Conservation (phyloP, 1,140 invertebrate species). For the Papilio glaucus region DNA sequence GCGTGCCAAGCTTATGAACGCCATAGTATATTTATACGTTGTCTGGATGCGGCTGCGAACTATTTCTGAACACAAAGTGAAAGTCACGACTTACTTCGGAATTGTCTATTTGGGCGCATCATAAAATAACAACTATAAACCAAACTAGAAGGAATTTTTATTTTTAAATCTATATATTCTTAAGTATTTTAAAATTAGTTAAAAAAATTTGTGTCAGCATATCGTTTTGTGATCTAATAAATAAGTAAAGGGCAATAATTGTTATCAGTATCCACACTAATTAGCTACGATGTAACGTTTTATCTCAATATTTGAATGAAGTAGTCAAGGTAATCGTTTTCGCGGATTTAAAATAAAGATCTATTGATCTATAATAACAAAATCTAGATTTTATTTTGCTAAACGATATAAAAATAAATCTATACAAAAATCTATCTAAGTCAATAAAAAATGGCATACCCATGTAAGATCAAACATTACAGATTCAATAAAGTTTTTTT, state of each 20-base stretch:
- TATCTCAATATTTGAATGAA: too few species aligned
- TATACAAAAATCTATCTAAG: not conserved
- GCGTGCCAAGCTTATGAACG: constrained; percentile 49
- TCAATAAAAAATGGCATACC: not conserved
- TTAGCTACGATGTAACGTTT: too few species aligned
- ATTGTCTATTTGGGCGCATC: constrained; percentile 29
- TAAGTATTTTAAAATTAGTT: not conserved
- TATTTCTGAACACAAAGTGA: constrained; percentile 51
- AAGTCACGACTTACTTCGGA: constrained; percentile 40
- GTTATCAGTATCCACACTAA: too few species aligned
- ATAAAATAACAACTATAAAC: not conserved
- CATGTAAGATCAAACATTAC: not conserved
- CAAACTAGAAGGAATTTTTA: not conserved
- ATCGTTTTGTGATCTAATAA: too few species aligned
- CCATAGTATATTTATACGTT: constrained; percentile 52
- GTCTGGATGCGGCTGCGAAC: constrained; percentile 51
- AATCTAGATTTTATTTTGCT: too few species aligned
- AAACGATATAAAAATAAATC: not conserved
- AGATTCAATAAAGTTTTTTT: constrained; percentile 4
- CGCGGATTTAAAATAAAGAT: too few species aligned
- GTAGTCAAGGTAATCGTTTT: too few species aligned
- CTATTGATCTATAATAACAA: not conserved
- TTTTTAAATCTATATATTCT: not conserved
- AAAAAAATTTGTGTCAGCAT: too few species aligned
- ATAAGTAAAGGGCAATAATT: too few species aligned